phyloP scores from a whole-genome alignment of 2,888 invertebrate genomes.

The Schizaphis graminum region DNA sequence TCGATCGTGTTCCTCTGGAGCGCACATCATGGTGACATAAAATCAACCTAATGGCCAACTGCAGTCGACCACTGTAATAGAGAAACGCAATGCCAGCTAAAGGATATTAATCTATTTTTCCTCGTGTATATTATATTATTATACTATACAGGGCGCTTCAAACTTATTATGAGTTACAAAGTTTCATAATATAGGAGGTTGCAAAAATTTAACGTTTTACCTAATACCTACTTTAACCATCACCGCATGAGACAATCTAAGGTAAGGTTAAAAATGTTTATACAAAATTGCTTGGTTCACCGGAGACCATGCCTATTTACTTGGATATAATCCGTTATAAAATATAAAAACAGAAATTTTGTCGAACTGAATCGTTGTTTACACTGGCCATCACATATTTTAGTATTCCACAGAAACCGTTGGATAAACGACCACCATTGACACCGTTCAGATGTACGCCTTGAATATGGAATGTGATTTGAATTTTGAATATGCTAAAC shows the following conservation, averaged over 20 bases:
- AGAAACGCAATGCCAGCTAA: not conserved
- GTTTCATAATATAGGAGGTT: not conserved
- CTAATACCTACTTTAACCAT: not conserved
- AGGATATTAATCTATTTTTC: not conserved
- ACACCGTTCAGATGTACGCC: not conserved
- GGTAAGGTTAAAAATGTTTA: too few species aligned
- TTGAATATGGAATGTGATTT: slow-evolving; percentile 42
- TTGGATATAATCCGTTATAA: not conserved
- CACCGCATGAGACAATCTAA: not conserved
- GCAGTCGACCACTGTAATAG: not conserved
- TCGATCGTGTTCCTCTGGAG: not conserved
- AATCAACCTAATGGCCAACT: not conserved
- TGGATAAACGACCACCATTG: not conserved
- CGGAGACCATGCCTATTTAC: not conserved
- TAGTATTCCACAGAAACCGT: slow-evolving; percentile 35
- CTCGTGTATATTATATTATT: not conserved
- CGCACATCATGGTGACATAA: not conserved
- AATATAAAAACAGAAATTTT: not conserved
- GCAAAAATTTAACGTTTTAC: not conserved
- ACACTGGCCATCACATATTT: not conserved
- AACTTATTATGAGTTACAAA: not conserved
- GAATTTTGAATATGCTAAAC: not conserved
- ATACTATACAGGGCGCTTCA: not conserved
- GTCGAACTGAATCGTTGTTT: not conserved
- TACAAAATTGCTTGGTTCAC: not conserved